Percentiles rank a stretch among this genome's conserved stretches.
These are phyloP conservation scores for Entelurus aequoreus DNA, from an alignment of 2,113 vertebrate species.

Conservation along the genomic window DNA sequence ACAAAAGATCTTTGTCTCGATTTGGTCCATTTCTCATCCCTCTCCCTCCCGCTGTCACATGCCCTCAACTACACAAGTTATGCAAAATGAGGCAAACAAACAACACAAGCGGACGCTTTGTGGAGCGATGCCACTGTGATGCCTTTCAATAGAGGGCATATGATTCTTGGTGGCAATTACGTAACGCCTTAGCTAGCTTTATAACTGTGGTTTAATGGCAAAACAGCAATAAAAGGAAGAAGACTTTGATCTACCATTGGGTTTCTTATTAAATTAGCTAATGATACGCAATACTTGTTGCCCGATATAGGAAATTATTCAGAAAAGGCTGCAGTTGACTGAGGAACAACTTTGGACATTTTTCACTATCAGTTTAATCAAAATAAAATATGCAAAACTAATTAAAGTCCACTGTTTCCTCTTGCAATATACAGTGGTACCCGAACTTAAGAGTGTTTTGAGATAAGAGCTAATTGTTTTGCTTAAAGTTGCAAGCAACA, in stretches of 20 bases:
- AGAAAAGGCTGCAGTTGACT: too few relatives aligned
- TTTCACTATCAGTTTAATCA: too few relatives aligned
- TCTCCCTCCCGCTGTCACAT: slow-evolving; percentile 68
- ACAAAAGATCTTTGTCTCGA: slow-evolving; percentile 60
- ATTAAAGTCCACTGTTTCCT: too few relatives aligned
- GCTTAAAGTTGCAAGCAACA: too few relatives aligned
- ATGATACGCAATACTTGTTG: too few relatives aligned
- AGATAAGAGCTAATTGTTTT: too few relatives aligned
- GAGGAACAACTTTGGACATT: too few relatives aligned
- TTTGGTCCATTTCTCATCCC: slow-evolving; percentile 48
- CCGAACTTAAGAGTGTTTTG: too few relatives aligned
- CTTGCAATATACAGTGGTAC: too few relatives aligned
- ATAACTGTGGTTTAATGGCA: not conserved
- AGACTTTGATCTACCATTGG: not conserved
- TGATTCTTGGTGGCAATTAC: slow-evolving; percentile 14
- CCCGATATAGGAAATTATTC: too few relatives aligned
- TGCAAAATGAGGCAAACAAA: slow-evolving; percentile 75
- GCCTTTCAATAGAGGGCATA: slow-evolving; percentile 32
- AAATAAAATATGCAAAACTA: too few relatives aligned
- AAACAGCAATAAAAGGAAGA: not conserved
- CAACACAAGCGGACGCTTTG: slow-evolving; percentile 69
- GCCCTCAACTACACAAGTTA: slow-evolving; percentile 68
- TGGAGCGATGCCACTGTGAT: slow-evolving; percentile 42
- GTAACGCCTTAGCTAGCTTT: not conserved
- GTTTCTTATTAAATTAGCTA: not conserved